Evolutionary conservation across 2,113 vertebrate genomes (phyloP).

Genomic region (Columbina picui): DNA sequence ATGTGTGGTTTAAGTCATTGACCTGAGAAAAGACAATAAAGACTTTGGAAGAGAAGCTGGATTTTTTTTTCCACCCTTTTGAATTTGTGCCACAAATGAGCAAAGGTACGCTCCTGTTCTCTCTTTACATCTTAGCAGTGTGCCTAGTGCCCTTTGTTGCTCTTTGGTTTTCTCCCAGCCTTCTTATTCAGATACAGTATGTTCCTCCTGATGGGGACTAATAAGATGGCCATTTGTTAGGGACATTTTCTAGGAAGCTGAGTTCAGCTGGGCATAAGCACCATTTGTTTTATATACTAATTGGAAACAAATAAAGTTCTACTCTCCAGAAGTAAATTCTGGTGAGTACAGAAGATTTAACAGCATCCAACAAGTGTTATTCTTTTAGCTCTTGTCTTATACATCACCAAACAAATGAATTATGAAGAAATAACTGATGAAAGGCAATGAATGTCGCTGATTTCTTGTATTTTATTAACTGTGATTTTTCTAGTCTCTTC

Average conservation of each 20-base stretch:
- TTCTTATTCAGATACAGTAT: not conserved
- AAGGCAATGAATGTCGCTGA: not conserved
- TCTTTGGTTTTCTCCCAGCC: not conserved
- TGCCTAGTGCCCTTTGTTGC: not conserved
- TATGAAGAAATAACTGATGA: not conserved
- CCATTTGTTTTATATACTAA: constrained; percentile 36
- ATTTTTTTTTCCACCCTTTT: not conserved
- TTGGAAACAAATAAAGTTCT: constrained; percentile 30
- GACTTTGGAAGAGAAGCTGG: not conserved
- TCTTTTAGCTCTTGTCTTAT: not conserved
- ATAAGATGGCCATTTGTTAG: constrained; percentile 22
- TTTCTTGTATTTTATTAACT: not conserved
- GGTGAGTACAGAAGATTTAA: not conserved
- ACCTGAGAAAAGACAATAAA: constrained; percentile 14
- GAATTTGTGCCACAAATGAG: not conserved
- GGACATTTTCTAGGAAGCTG: not conserved
- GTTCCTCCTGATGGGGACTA: not conserved
- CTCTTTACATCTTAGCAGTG: not conserved
- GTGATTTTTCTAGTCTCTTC: not conserved
- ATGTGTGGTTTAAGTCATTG: not conserved
- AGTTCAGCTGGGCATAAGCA: constrained; percentile 5
- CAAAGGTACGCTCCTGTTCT: not conserved
- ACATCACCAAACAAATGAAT: not conserved
- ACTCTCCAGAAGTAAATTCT: not conserved
- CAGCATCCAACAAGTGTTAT: not conserved